Percentiles rank a stretch among this genome's conserved stretches.
Conservation (phyloP, 2,797 vertebrate genomes). For the Cyclura pinguis region DNA sequence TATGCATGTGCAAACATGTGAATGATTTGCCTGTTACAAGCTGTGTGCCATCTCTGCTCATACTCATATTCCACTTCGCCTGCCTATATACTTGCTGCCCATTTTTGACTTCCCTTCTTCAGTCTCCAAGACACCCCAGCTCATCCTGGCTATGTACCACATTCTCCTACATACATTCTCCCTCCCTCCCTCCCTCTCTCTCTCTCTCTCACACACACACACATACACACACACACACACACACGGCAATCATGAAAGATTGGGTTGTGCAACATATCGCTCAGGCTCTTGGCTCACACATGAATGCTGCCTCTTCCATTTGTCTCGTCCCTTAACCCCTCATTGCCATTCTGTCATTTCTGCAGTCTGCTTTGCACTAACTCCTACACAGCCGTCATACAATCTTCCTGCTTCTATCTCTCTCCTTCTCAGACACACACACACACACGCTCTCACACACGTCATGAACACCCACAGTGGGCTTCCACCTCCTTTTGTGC, state of each 20-base stretch:
- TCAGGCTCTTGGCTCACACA: not conserved
- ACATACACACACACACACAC: too few species aligned
- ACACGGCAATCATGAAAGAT: not conserved
- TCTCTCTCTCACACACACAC: too few species aligned
- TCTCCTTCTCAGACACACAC: not conserved
- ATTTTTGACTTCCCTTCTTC: not conserved
- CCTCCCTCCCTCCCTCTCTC: too few species aligned
- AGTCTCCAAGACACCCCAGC: not conserved
- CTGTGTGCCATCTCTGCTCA: not conserved
- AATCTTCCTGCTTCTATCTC: not conserved
- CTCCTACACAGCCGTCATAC: constrained; percentile 1
- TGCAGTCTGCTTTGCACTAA: not conserved
- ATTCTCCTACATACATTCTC: not conserved
- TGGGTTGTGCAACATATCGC: not conserved
- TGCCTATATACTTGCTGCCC: not conserved
- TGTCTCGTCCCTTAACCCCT: not conserved
- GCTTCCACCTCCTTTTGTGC: not conserved
- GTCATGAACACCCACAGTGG: not conserved
- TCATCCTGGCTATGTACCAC: not conserved
- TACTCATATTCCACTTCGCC: not conserved
- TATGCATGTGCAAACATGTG: not conserved
- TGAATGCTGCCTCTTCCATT: not conserved
- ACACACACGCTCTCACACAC: not conserved
- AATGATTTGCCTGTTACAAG: not conserved
- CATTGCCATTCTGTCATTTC: not conserved